Evolutionary conservation across 2,113 vertebrate species (phyloP).

Genomic region (Campylomormyrus tamandua): DNA sequence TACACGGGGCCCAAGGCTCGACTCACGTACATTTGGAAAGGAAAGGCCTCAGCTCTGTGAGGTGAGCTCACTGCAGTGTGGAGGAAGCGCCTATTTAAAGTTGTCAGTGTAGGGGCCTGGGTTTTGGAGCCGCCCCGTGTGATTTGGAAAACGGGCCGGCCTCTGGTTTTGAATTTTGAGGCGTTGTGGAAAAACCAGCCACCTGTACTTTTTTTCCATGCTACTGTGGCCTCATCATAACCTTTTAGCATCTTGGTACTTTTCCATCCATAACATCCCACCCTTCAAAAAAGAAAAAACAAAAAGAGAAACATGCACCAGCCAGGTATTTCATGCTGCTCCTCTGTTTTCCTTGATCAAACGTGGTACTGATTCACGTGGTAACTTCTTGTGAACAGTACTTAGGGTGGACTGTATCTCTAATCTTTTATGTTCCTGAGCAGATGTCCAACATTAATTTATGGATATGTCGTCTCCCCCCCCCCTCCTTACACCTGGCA

Average conservation of each 20-base stretch:
- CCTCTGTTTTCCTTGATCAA: background rate
- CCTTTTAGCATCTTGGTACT: background rate
- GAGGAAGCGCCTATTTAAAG: conserved; percentile 32
- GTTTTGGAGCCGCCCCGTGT: background rate
- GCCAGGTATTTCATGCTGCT: background rate
- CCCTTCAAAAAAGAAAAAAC: background rate
- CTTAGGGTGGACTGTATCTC: conserved; percentile 67
- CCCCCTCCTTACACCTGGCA: conserved; percentile 89
- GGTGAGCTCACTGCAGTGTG: background rate
- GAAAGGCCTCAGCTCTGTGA: background rate
- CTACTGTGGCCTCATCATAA: background rate
- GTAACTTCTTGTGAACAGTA: conserved; percentile 67
- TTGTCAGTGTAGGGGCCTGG: too few relatives aligned
- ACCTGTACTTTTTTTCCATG: background rate
- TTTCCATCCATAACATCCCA: background rate
- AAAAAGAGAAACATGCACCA: background rate
- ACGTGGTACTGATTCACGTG: conserved; percentile 45
- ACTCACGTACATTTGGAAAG: conserved; percentile 28
- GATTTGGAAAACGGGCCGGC: background rate
- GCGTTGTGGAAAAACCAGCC: background rate
- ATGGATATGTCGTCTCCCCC: conserved; percentile 84
- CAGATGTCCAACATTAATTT: conserved; percentile 99
- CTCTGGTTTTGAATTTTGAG: background rate
- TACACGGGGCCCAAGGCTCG: conserved; percentile 23
- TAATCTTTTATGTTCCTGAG: conserved; percentile 88